Evolutionary conservation across 2,113 vertebrate genomes (phyloP).

Genomic region (Dunckerocampus dactyliophorus): DNA sequence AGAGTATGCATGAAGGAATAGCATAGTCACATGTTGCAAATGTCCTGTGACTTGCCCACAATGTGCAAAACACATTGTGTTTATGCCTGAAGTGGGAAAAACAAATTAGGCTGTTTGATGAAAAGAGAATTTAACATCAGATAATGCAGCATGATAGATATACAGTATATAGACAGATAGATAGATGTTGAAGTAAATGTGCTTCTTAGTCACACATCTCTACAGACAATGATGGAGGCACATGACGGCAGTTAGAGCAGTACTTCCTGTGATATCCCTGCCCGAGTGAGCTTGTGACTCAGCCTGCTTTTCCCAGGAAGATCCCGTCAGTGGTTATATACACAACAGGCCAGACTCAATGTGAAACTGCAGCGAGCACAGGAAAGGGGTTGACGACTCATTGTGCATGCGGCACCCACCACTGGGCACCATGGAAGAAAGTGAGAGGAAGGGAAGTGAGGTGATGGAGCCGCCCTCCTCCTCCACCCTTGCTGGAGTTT

Average conservation of each 20-base stretch:
- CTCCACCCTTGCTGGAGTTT: background rate
- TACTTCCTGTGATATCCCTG: slow-evolving; percentile 1
- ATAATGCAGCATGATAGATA: too few species aligned
- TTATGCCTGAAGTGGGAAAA: slow-evolving; percentile 30
- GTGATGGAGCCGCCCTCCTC: background rate
- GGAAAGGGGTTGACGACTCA: slow-evolving; percentile 3
- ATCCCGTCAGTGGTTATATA: background rate
- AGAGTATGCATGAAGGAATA: slow-evolving; percentile 19
- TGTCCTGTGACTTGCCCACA: slow-evolving; percentile 25
- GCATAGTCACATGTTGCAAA: slow-evolving; percentile 29
- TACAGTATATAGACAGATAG: too few species aligned
- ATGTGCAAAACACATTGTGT: slow-evolving; percentile 27
- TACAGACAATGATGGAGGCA: background rate
- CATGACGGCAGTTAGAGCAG: background rate
- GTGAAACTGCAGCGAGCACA: background rate
- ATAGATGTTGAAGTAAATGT: too few species aligned
- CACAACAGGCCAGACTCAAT: too few species aligned
- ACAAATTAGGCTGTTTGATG: too few species aligned
- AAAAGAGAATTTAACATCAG: background rate
- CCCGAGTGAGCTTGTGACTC: background rate
- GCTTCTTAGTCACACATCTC: too few species aligned
- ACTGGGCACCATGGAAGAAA: slow-evolving; percentile 2
- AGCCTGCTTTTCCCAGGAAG: background rate
- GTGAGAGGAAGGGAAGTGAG: slow-evolving; percentile 1
- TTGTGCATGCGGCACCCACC: background rate